phyloP scores from a whole-genome alignment of 2,113 vertebrate species.

The Pipra filicauda region DNA sequence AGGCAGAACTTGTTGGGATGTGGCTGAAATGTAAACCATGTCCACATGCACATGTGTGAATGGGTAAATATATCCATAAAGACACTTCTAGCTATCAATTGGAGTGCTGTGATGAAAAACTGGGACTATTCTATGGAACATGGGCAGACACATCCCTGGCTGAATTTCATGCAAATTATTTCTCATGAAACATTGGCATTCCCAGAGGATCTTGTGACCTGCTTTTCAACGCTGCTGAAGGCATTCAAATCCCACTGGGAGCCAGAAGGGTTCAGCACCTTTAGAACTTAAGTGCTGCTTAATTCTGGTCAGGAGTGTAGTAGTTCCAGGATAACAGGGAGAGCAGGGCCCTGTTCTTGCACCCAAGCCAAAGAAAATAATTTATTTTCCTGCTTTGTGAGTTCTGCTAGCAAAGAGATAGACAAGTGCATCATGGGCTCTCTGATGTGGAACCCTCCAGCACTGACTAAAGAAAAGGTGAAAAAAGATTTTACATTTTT shows the following conservation, averaged over 20 bases:
- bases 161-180: neutral
- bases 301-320: neutral
- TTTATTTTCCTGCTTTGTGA: conserved; percentile 1
- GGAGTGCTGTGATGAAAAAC: neutral
- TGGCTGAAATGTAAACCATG: neutral
- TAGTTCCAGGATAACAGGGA: neutral
- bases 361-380: neutral
- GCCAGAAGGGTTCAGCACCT: conserved; percentile 4
- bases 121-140: neutral
- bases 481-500: neutral
- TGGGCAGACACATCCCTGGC: neutral
- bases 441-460: neutral
- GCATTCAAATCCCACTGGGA: neutral
- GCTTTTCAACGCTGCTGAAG: neutral
- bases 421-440: neutral
- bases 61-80: neutral
- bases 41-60: neutral
- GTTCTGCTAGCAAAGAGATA: neutral
- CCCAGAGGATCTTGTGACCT: conserved; percentile 9
- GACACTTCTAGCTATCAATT: neutral
- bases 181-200: neutral
- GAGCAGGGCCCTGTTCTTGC: neutral
- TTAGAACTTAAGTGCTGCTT: neutral
- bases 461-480: neutral
- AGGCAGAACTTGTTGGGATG: neutral